Evolutionary conservation across 2,797 vertebrate genomes (phyloP), one percentile per base, ranked within the genome.

Genomic region (Podargus strigoides): DNA sequence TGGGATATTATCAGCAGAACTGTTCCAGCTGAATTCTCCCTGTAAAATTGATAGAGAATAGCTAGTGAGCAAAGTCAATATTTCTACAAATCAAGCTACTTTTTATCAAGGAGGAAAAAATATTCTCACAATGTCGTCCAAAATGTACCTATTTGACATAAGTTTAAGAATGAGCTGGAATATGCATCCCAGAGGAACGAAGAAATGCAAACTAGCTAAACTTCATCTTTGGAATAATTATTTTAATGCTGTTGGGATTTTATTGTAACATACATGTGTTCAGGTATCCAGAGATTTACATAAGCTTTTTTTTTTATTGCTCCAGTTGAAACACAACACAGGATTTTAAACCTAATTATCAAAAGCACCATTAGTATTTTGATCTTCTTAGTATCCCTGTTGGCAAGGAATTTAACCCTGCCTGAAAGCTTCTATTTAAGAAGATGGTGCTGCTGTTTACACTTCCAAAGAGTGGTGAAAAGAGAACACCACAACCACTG

Each of bases 341-440:
- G 85, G 76, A 92, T 78, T 93, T 95, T 52, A 85, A 89, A 84
- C 55, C 89, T 79, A 94, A 97, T 93, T 95, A 95, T 85, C 44
- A 72, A 89, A 92, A 91, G 58, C 41, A 26, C 76, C 73, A 90
- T 81, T 84, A 94, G 62, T 62, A 92, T 92, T 95, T 93, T 94
- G 69, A 95, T 91, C 85, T 81, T 85, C 87, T 96, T 94, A 90
- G 70, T 9, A 94, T 84, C 52, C 73, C 58, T 91, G 26, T 46
- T 89, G 87, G 76, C 94, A 88, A 9, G 14, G 41, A 85, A 80
- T 73, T 92, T 91, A 77, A 83, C 81, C 20, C n/a, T 47, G 74
- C 27, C 67, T 86, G 58, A 89, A 93, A 91, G 85, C 85, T 86
- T 76, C 89, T 70, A 84, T 84, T 94, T 91, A 88, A 81, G 80